These are phyloP conservation scores for Pardosa pseudoannulata DNA, from an alignment of 2,888 invertebrate genomes.

Conservation along the genomic window DNA sequence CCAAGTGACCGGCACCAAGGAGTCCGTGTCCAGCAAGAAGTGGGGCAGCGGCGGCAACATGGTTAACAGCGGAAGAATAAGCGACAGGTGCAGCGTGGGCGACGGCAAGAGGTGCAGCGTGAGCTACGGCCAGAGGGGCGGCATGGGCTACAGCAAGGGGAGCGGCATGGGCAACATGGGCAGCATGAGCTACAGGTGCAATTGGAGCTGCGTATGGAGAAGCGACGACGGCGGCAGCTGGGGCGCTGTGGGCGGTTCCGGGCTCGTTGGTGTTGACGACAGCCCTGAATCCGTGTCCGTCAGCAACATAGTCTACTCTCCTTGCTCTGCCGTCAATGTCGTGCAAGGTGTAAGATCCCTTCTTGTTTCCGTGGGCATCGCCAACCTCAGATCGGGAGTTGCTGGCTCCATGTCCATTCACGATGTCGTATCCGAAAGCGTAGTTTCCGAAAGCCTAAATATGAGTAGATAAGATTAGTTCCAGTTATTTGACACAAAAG, in stretches of 20 bases:
- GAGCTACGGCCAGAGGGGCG: not conserved
- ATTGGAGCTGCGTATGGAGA: slow-evolving; percentile 30
- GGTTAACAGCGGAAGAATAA: too few species aligned
- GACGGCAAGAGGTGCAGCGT: not conserved
- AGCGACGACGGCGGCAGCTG: slow-evolving; percentile 28
- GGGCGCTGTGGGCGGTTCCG: slow-evolving; percentile 18
- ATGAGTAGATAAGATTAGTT: too few species aligned
- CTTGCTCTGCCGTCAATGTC: slow-evolving; percentile 70
- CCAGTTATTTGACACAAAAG: too few species aligned
- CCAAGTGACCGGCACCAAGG: not conserved
- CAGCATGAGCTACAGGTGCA: too few species aligned
- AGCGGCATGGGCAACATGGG: too few species aligned
- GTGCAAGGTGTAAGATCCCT: slow-evolving; percentile 65
- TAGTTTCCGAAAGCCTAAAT: slow-evolving; percentile 52
- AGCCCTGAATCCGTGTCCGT: slow-evolving; percentile 55
- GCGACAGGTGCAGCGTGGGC: not conserved
- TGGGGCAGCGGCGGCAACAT: not conserved
- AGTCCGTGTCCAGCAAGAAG: not conserved
- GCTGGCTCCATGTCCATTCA: slow-evolving; percentile 62
- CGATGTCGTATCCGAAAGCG: slow-evolving; percentile 70
- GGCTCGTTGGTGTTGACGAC: slow-evolving; percentile 57
- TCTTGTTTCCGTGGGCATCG: slow-evolving; percentile 69
- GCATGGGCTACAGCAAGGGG: slow-evolving; percentile 26
- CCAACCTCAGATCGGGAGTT: slow-evolving; percentile 72
- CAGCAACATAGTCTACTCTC: slow-evolving; percentile 68